phyloP scores from a whole-genome alignment of 1,140 invertebrate genomes.

The Temnothorax nylanderi region DNA sequence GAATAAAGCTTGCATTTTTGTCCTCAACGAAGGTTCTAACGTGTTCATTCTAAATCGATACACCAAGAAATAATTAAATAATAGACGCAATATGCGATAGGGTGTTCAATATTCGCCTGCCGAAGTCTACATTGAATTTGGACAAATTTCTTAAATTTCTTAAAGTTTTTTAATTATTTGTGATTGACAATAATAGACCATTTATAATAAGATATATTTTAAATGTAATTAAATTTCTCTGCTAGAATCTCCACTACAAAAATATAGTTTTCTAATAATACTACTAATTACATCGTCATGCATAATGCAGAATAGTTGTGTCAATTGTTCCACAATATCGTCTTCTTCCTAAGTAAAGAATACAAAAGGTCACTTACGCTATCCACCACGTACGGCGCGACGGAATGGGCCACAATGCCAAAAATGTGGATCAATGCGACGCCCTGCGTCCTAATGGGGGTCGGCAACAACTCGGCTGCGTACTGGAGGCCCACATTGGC shows the following conservation, averaged over 20 bases:
- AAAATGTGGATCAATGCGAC: slow-evolving; percentile 88
- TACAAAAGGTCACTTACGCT: slow-evolving; percentile 86
- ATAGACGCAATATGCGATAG: background rate
- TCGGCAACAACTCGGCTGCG: slow-evolving; percentile 88
- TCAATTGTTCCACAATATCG: slow-evolving; percentile 20
- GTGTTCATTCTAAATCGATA: no score
- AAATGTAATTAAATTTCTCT: background rate
- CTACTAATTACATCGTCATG: background rate
- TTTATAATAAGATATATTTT: background rate
- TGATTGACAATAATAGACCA: background rate
- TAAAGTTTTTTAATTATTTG: background rate
- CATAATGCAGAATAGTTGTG: slow-evolving; percentile 61
- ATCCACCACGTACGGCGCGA: slow-evolving; percentile 91
- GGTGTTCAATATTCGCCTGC: background rate
- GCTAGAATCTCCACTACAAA: background rate
- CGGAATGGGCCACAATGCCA: slow-evolving; percentile 87
- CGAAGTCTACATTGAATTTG: background rate
- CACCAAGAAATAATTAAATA: background rate
- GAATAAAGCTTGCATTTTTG: background rate
- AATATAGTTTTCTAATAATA: background rate
- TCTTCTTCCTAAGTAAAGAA: background rate
- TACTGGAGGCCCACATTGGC: slow-evolving; percentile 89
- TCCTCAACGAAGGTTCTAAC: no score
- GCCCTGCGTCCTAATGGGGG: slow-evolving; percentile 88
- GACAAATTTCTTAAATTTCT: background rate